Percentiles rank a stretch among this genome's conserved stretches.
phyloP scores from a whole-genome alignment of 2,888 invertebrate species.

The Conchocele bisecta region DNA sequence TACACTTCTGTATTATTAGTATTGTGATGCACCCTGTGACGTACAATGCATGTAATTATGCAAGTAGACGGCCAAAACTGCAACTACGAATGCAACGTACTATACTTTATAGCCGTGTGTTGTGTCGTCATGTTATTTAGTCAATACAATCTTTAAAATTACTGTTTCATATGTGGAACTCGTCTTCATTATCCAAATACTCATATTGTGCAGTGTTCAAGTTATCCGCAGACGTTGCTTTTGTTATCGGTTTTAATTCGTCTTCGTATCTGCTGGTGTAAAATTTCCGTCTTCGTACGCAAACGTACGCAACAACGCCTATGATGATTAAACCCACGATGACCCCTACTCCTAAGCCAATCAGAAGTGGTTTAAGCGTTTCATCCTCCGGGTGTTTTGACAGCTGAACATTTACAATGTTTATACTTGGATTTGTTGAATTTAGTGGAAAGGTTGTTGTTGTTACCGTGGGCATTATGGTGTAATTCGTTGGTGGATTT shows the following conservation, averaged over 20 bases:
- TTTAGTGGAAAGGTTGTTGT: neutral
- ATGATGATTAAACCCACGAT: conserved; percentile 60
- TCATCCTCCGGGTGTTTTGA: conserved; percentile 48
- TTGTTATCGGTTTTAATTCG: conserved; percentile 53
- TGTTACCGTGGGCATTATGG: neutral
- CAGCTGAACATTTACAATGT: no score
- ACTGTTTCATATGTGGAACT: no score
- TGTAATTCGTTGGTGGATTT: neutral
- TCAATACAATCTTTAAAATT: no score
- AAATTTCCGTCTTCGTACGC: conserved; percentile 51
- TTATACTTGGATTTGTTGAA: no score
- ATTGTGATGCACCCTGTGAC: no score
- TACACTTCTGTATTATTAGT: no score
- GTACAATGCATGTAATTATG: no score
- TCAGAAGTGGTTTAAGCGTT: conserved; percentile 61
- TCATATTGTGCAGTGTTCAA: conserved; percentile 48
- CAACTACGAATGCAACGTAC: no score
- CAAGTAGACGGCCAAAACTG: no score
- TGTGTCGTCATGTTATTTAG: no score
- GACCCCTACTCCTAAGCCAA: conserved; percentile 63
- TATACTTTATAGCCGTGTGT: no score
- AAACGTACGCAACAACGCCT: conserved; percentile 53
- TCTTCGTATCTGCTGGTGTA: conserved; percentile 53
- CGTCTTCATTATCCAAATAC: conserved; percentile 50
- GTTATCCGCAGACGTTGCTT: conserved; percentile 45